Conservation (phyloP, 2,888 invertebrate species). For the Cryptosula pallasiana region DNA sequence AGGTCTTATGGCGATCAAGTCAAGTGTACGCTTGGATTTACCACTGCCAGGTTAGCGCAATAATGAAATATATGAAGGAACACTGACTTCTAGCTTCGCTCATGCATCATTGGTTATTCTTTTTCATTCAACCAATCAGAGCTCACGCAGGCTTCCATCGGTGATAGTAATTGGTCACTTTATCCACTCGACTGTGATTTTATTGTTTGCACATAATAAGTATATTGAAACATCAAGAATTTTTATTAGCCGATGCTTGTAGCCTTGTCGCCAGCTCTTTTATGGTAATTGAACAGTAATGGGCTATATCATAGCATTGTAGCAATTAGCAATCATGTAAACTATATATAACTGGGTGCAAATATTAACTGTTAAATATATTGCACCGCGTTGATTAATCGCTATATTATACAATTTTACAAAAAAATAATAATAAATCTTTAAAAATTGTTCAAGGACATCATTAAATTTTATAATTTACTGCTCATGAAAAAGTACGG, state of each 20-base stretch:
- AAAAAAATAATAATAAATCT: no score
- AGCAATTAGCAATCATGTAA: no score
- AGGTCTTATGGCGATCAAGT: slow-evolving; percentile 6
- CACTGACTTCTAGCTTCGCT: not conserved
- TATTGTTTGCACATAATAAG: not conserved
- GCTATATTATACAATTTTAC: no score
- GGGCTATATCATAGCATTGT: no score
- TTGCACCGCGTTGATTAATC: no score
- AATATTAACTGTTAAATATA: no score
- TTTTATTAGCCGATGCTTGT: slow-evolving; percentile 18
- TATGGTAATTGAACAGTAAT: slow-evolving; percentile 12
- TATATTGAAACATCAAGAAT: slow-evolving; percentile 13
- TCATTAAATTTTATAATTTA: no score
- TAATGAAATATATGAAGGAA: slow-evolving; percentile 5
- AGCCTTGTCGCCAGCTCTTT: slow-evolving; percentile 1
- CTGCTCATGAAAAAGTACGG: no score
- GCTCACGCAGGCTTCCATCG: not conserved
- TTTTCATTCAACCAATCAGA: not conserved
- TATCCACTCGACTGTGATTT: not conserved
- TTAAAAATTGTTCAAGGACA: no score
- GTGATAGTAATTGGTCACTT: not conserved
- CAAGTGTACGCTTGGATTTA: not conserved
- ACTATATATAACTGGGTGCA: no score
- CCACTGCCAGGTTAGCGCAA: not conserved
- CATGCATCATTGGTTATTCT: slow-evolving; percentile 19